These are phyloP conservation scores for Neoitamus cyanurus DNA, from an alignment of 2,888 invertebrate genomes.

Conservation along the genomic window DNA sequence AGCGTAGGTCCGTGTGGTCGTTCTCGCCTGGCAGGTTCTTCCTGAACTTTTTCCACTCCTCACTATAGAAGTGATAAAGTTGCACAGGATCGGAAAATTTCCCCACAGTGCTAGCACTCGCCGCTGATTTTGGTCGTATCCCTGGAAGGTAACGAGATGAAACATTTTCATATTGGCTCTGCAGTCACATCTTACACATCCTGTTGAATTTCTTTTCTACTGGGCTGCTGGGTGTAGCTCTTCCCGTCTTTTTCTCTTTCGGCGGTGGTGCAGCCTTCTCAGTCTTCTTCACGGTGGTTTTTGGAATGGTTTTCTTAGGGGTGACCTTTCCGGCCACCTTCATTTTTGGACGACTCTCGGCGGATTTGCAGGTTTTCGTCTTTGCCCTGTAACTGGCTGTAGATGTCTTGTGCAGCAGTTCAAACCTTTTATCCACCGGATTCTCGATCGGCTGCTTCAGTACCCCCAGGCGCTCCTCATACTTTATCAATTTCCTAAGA, in stretches of 20 bases:
- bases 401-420: slow-evolving; percentile 62
- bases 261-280: neutral
- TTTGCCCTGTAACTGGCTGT: slow-evolving; percentile 66
- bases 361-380: slow-evolving; percentile 10
- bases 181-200: slow-evolving; percentile 54
- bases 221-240: neutral
- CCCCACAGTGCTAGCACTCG: neutral
- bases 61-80: slow-evolving; percentile 80
- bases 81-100: slow-evolving; percentile 77
- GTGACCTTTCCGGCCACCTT: neutral
- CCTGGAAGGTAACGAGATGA: slow-evolving; percentile 35
- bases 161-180: neutral
- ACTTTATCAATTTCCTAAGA: slow-evolving; percentile 64
- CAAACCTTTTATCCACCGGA: slow-evolving; percentile 59
- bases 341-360: neutral
- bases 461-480: slow-evolving; percentile 61
- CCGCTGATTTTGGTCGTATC: slow-evolving; percentile 52
- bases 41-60: slow-evolving; percentile 79
- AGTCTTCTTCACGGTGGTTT: neutral
- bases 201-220: slow-evolving; percentile 25
- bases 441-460: slow-evolving; percentile 47
- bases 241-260: neutral
- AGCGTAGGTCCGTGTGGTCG: slow-evolving; percentile 74
- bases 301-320: neutral
- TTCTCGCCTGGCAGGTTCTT: slow-evolving; percentile 78